Conservation (phyloP, 2,797 vertebrate species). For the Tarsius wallacei region DNA sequence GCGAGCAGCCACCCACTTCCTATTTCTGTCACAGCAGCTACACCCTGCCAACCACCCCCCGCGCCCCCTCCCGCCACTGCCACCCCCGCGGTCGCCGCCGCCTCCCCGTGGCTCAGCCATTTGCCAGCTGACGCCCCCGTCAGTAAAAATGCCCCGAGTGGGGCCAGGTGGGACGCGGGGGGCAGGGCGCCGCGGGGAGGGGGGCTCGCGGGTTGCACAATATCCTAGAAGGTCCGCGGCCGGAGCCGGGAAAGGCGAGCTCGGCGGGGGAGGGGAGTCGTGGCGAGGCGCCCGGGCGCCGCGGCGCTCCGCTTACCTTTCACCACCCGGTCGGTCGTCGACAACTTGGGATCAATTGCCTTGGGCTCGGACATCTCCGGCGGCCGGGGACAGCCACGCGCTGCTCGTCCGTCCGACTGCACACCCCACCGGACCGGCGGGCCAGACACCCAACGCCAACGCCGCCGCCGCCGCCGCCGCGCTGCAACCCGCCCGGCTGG, state of each 20-base stretch:
- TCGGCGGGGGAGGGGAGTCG: slow-evolving; percentile 71
- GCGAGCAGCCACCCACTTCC: slow-evolving; percentile 92
- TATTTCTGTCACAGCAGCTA: slow-evolving; percentile 92
- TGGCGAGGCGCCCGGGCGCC: slow-evolving; percentile 57
- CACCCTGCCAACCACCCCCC: slow-evolving; percentile 90
- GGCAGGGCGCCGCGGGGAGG: not conserved
- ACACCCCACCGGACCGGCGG: slow-evolving; percentile 80
- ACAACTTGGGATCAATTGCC: slow-evolving; percentile 98
- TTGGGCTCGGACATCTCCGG: slow-evolving; percentile 99
- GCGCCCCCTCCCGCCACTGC: slow-evolving; percentile 76
- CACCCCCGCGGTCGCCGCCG: slow-evolving; percentile 41
- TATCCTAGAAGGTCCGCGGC: slow-evolving; percentile 81
- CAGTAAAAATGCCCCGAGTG: slow-evolving; percentile 59
- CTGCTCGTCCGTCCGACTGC: slow-evolving; percentile 81
- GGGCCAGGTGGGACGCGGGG: slow-evolving; percentile 32
- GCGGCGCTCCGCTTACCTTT: slow-evolving; percentile 95
- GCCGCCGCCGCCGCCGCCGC: slow-evolving; percentile 75
- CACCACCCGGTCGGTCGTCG: slow-evolving; percentile 98
- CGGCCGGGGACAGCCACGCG: slow-evolving; percentile 88
- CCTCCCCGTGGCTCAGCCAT: slow-evolving; percentile 72
- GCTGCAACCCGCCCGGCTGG: slow-evolving; percentile 80
- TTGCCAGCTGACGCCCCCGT: slow-evolving; percentile 74
- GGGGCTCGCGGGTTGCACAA: slow-evolving; percentile 65
- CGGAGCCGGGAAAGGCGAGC: not conserved
- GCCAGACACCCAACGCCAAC: slow-evolving; percentile 78